Percentiles rank a stretch among this genome's conserved stretches.
These are phyloP conservation scores for Rynchops niger DNA, from an alignment of 2,113 vertebrate species.

Conservation along the genomic window DNA sequence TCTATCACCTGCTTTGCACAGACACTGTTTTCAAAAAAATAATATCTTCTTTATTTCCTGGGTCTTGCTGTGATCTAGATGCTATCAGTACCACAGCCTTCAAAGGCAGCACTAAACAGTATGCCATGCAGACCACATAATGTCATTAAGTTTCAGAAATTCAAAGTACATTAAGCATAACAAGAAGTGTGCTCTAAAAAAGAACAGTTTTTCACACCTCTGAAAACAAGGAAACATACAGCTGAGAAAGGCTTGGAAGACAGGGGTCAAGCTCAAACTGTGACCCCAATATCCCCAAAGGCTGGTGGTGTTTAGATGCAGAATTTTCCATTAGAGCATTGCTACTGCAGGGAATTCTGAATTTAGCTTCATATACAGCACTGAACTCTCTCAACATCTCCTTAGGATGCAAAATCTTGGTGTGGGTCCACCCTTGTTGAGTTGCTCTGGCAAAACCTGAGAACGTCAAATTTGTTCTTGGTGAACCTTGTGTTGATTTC, in stretches of 20 bases:
- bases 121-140: neutral
- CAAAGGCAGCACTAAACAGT: neutral
- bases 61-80: neutral
- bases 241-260: neutral
- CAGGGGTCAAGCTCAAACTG: neutral
- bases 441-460: neutral
- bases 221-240: neutral
- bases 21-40: neutral
- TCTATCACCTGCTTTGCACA: neutral
- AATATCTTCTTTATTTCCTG: neutral
- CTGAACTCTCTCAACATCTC: neutral
- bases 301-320: neutral
- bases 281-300: neutral
- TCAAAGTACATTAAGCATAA: neutral
- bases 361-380: neutral
- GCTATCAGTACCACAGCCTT: neutral
- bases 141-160: neutral
- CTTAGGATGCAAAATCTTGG: neutral
- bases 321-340: neutral
- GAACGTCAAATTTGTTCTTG: neutral
- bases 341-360: neutral
- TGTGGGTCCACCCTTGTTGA: neutral
- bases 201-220: neutral
- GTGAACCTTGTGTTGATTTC: neutral
- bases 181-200: neutral